Base-by-base conservation (phyloP, 1,140 invertebrate genomes). In the Eupeodes corollae region DNA sequence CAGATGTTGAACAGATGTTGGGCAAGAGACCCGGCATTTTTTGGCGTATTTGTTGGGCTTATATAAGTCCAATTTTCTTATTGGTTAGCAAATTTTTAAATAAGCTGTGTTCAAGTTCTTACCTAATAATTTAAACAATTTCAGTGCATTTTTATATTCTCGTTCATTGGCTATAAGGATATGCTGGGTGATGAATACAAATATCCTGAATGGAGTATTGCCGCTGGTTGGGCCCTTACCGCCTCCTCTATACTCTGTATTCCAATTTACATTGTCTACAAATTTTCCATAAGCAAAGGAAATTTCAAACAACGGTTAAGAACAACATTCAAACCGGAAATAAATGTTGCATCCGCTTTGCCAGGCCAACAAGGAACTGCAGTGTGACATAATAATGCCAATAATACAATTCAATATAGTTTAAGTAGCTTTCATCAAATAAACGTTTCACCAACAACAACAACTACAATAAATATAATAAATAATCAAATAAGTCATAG, bases 31-130 rank as follows among this genome's bases (percentile, higher is more conserved):
- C 92, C 0, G 88, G 88, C 5, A 67, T 86, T 51, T 96, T 92
- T 67, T 96, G 92, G 92, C 75, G 87, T 41, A 79, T 92, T 16
- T 95, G 91, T 69, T 96, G 92, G 92, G 83, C 83, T 53, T 91
- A 91, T 56, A 81, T 91, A 19, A 91, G 89, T 61, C 89, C 89
- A 2, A 70, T 86, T 16, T 91, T 92, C 60, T 76, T 92, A 49
- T 74, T 89, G 61, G 74, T 76, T 10, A 34, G 9, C 33, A 10
- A 10, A 34, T 34, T 34, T 34, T 34, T n/a, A 34, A 34, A 9
- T 10, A 10, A 34, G 9, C n/a, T 10, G 33, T 34, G n/a, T n/a
- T 10, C 33, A 11, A 19, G 6, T 21, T 26, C 13, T 30, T 18
- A 32, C 30, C 26, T 5, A 45, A 3, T 34, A 45, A 37, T 37